Conservation (phyloP, 2,113 vertebrate genomes). For the Neolamprologus kungweensis region DNA sequence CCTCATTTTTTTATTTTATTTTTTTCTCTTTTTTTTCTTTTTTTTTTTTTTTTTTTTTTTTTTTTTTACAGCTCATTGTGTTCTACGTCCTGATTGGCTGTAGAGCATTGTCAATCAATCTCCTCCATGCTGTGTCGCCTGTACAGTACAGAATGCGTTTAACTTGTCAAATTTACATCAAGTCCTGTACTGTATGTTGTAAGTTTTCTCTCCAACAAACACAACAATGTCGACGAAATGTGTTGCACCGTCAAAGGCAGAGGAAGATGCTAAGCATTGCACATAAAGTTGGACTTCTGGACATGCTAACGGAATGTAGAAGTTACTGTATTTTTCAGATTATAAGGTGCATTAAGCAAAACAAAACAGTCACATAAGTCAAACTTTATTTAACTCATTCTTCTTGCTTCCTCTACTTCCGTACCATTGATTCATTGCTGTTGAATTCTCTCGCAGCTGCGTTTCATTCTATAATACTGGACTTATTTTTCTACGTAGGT, state of each 20-base stretch:
- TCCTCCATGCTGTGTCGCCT: background rate
- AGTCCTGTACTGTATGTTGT: background rate
- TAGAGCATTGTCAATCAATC: background rate
- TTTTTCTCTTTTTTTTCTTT: too few species aligned
- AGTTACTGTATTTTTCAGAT: background rate
- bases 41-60: too few species aligned
- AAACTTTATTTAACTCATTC: background rate
- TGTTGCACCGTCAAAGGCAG: background rate
- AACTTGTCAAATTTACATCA: background rate
- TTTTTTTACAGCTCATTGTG: background rate
- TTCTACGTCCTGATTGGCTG: background rate
- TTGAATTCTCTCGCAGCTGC: background rate
- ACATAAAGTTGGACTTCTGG: background rate
- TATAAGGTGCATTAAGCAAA: background rate
- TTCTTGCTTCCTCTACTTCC: background rate
- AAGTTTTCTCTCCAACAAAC: background rate
- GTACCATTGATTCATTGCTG: background rate
- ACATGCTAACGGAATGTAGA: background rate
- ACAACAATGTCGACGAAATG: background rate
- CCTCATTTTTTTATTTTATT: too few species aligned
- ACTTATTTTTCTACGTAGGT: background rate
- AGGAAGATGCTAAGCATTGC: background rate
- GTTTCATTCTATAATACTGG: background rate
- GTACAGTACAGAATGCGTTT: background rate
- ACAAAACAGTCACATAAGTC: background rate